Evolutionary conservation across 2,888 invertebrate species (phyloP), one percentile per base, ranked within the genome.

Genomic region (Ametastegia equiseti): DNA sequence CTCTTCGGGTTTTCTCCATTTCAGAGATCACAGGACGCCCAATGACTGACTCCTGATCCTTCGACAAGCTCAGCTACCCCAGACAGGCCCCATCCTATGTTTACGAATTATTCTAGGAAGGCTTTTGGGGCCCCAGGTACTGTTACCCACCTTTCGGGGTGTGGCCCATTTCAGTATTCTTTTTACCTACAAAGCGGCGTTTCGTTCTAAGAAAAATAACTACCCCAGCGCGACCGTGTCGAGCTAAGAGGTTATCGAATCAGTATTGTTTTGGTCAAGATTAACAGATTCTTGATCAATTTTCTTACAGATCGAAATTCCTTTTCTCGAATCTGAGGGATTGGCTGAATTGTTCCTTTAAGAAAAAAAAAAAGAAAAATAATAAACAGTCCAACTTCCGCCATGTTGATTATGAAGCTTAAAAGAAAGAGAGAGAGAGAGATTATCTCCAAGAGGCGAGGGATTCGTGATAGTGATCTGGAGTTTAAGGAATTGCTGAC

Each of bases 41-140:
- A 60, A 60, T 9, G 42, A 39, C 19, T 67, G 36, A 67, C 65
- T 67, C 65, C 19, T 39, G 65, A 27, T 67, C 36, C 15, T 54
- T 67, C 39, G 3, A n/a, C n/a, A 9, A 39, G 39, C 39, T 67
- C 39, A n/a, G n/a, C n/a, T 67, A n/a, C 39, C 5, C 27, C 65
- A 36, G 39, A 67, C n/a, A n/a, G n/a, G n/a, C 2, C 30, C 45
- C 47, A 36, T 42, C 71, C 27, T 47, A 23, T 71, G 71, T 71
- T 71, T 71, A 71, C 71, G 27, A 71, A 71, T 36, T 45, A n/a
- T 71, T 71, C 71, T 47, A 7, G 71, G 71, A 71, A 71, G 71
- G 71, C 15, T 39, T 39, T 39, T 30, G 60, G 60, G 30, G n/a
- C n/a, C 27, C 30, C 60, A 60, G 65, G 65, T 67, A 67, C 65